Conservation (phyloP, 2,888 invertebrate species). For the Euplexia lucipara region DNA sequence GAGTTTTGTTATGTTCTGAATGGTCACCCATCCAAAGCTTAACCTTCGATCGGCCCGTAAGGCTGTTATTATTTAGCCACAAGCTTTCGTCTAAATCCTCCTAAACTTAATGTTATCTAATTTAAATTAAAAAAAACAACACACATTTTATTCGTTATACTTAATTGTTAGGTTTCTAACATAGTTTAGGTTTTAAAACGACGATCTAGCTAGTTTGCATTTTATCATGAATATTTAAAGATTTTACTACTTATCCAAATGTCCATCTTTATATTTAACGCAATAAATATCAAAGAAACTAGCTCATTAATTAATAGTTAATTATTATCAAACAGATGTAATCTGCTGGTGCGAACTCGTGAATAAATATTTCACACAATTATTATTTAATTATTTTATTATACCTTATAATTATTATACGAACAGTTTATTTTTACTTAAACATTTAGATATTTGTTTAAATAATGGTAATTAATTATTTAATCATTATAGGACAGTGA, state of each 20-base stretch:
- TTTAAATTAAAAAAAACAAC: too few species aligned
- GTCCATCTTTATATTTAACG: slow-evolving; percentile 20
- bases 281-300: slow-evolving; percentile 24
- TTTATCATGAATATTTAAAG: slow-evolving; percentile 13
- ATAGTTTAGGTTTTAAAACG: not conserved
- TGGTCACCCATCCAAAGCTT: too few species aligned
- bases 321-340: slow-evolving; percentile 12
- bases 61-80: too few species aligned
- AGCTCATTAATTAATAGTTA: slow-evolving; percentile 8
- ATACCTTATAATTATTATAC: not conserved
- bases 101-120: too few species aligned
- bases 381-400: slow-evolving; percentile 6
- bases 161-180: too few species aligned
- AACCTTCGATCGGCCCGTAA: too few species aligned
- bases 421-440: not conserved
- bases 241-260: not conserved
- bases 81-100: too few species aligned
- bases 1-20: too few species aligned
- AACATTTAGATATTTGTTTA: not conserved
- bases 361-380: slow-evolving; percentile 41
- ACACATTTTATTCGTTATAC: too few species aligned
- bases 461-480: not conserved
- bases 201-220: slow-evolving; percentile 6
- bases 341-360: slow-evolving; percentile 40
- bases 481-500: too few species aligned